These are phyloP conservation scores for Eptatretus burgeri DNA, from an alignment of 2,113 vertebrate species.

Conservation along the genomic window DNA sequence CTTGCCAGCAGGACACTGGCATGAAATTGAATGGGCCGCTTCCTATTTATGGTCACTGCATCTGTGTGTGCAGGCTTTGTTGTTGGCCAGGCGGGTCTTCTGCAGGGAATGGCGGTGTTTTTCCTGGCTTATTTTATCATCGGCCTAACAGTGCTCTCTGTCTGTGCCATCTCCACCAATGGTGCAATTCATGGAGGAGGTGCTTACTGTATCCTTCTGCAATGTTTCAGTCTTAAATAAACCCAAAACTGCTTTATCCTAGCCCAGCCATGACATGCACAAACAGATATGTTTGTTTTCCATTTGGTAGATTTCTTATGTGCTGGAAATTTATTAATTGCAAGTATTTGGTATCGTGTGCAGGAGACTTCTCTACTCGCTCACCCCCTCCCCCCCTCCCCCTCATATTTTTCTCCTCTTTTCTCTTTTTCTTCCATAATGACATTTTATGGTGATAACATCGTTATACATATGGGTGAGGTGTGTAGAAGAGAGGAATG, in stretches of 20 bases:
- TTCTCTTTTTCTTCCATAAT: no score
- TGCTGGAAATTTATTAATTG: no score
- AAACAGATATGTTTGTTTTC: no score
- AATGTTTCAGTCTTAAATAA: background rate
- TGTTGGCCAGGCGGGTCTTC: conserved; percentile 49
- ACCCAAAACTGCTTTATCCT: background rate
- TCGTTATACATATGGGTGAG: no score
- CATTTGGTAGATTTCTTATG: no score
- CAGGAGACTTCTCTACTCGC: no score
- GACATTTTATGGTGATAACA: no score
- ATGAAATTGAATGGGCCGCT: background rate
- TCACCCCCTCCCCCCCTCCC: no score
- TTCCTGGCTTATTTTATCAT: conserved; percentile 61
- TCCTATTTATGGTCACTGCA: background rate
- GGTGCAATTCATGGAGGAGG: conserved; percentile 56
- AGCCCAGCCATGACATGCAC: no score
- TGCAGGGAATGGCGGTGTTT: conserved; percentile 39
- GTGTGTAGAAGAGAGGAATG: no score
- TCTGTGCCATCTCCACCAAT: conserved; percentile 64
- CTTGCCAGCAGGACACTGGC: background rate
- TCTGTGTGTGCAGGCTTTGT: conserved; percentile 26
- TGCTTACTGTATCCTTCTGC: conserved; percentile 51
- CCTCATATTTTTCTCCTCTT: no score
- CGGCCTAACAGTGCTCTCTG: conserved; percentile 46
- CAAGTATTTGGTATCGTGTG: no score